phyloP scores from a whole-genome alignment of 2,797 vertebrate species.

The Chiloscyllium punctatum region DNA sequence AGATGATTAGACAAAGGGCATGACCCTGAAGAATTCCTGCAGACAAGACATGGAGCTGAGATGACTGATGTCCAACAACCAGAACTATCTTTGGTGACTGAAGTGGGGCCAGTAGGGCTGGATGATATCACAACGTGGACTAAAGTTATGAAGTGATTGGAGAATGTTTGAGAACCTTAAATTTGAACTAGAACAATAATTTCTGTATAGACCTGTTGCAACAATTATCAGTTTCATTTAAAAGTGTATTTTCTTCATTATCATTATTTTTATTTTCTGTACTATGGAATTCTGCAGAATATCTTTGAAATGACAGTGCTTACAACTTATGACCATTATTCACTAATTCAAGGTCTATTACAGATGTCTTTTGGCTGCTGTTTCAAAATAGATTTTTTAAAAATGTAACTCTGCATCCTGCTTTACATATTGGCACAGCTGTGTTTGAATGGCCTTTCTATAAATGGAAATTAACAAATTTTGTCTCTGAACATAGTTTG shows the following conservation, averaged over 20 bases:
- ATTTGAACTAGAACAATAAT: background rate
- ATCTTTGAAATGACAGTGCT: too few relatives aligned
- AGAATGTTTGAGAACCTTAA: background rate
- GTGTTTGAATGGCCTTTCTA: too few relatives aligned
- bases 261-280: background rate
- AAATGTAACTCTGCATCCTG: background rate
- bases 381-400: background rate
- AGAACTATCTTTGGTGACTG: background rate
- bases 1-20: too few relatives aligned
- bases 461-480: background rate
- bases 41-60: too few relatives aligned
- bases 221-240: background rate
- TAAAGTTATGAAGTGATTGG: background rate
- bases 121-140: background rate
- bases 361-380: background rate
- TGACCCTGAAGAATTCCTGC: too few relatives aligned
- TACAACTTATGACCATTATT: background rate
- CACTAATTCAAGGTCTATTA: background rate
- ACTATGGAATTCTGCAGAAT: background rate
- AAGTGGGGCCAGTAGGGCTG: background rate
- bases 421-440: too few relatives aligned
- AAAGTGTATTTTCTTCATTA: background rate
- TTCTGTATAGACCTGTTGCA: too few relatives aligned
- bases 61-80: too few relatives aligned
- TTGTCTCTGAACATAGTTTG: background rate